These are phyloP conservation scores for Cathartes aura DNA, from an alignment of 2,113 vertebrate genomes.

Conservation along the genomic window DNA sequence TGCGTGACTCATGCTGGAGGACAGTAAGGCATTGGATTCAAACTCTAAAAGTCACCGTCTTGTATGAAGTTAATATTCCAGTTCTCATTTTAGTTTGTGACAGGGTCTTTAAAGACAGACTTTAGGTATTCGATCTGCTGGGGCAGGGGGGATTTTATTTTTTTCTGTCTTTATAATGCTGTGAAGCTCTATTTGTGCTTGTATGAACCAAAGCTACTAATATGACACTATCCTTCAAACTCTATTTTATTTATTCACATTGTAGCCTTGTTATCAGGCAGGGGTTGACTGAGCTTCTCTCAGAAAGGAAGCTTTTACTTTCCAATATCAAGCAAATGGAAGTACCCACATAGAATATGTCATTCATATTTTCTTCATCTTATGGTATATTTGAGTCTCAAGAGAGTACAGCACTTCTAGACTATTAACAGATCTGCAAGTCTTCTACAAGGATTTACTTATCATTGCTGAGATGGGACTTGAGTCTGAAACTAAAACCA, in stretches of 20 bases:
- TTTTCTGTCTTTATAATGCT: neutral
- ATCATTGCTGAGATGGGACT: neutral
- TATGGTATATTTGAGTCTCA: neutral
- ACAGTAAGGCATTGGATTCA: neutral
- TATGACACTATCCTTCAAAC: neutral
- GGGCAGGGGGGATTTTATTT: neutral
- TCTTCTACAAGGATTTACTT: neutral
- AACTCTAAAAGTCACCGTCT: neutral
- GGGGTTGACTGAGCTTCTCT: neutral
- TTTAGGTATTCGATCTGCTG: neutral
- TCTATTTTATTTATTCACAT: neutral
- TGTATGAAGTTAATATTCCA: constrained; percentile 7
- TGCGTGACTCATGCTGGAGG: neutral
- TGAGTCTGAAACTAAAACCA: neutral
- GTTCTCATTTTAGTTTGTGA: constrained; percentile 21
- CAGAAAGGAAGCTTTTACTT: neutral
- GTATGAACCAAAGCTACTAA: neutral
- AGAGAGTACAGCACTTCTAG: neutral
- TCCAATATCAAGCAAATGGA: neutral
- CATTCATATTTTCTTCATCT: neutral
- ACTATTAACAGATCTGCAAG: neutral
- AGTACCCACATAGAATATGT: neutral
- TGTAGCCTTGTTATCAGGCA: neutral
- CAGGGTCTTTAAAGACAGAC: neutral
- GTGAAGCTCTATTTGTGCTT: neutral